phyloP scores from a whole-genome alignment of 2,888 invertebrate genomes.

The Nephrotoma flavescens region DNA sequence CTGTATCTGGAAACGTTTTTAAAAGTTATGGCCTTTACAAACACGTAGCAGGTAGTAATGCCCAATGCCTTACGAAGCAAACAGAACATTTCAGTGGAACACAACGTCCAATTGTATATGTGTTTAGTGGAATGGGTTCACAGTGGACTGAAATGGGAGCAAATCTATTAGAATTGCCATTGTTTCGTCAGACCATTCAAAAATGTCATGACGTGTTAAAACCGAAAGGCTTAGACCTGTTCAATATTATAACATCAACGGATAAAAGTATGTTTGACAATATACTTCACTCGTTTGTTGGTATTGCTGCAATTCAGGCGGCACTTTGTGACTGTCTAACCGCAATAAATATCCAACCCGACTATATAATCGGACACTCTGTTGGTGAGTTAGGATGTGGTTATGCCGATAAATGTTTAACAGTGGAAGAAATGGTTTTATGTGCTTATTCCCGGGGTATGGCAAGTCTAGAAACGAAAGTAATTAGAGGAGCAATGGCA shows the following conservation, averaged over 20 bases:
- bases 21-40: constrained; percentile 48
- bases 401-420: constrained; percentile 86
- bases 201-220: constrained; percentile 40
- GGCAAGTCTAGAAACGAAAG: constrained; percentile 52
- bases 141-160: constrained; percentile 79
- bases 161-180: constrained; percentile 55
- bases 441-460: constrained; percentile 71
- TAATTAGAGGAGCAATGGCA: constrained; percentile 74
- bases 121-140: constrained; percentile 85
- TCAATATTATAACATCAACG: constrained; percentile 43
- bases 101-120: constrained; percentile 66
- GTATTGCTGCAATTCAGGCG: constrained; percentile 55
- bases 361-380: constrained; percentile 76
- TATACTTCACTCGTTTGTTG: constrained; percentile 54
- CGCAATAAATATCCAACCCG: constrained; percentile 45
- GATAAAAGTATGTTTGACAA: constrained; percentile 47
- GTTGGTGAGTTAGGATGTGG: constrained; percentile 92
- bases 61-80: constrained; percentile 36
- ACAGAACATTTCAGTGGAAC: constrained; percentile 45
- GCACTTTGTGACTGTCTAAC: constrained; percentile 46
- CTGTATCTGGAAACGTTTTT: constrained; percentile 50
- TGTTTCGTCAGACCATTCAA: constrained; percentile 56
- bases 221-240: constrained; percentile 46
- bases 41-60: constrained; percentile 16
- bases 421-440: constrained; percentile 72